These are phyloP conservation scores for Cryptus armator DNA, from an alignment of 2,888 invertebrate species.

Conservation along the genomic window DNA sequence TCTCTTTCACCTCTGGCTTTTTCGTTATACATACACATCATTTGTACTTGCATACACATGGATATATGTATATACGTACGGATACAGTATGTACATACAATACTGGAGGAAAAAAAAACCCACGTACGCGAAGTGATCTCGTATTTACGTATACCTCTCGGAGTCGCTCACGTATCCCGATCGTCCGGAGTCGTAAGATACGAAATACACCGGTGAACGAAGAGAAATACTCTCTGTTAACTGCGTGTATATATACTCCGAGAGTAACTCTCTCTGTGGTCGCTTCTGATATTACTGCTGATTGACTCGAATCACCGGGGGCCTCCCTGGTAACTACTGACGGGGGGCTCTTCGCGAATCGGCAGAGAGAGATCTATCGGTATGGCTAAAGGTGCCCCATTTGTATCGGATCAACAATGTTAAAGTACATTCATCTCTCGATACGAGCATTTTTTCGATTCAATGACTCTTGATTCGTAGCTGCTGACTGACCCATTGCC, in stretches of 20 bases:
- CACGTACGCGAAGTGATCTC: slow-evolving; percentile 45
- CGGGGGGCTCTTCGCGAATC: not conserved
- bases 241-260: not conserved
- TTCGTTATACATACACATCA: slow-evolving; percentile 12
- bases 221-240: slow-evolving; percentile 17
- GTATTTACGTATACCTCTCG: slow-evolving; percentile 40
- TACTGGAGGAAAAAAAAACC: slow-evolving; percentile 42
- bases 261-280: not conserved
- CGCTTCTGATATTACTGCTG: slow-evolving; percentile 36
- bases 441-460: slow-evolving; percentile 38
- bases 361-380: slow-evolving; percentile 20
- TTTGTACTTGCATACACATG: slow-evolving; percentile 27
- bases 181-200: slow-evolving; percentile 21
- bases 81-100: slow-evolving; percentile 25
- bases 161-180: slow-evolving; percentile 42
- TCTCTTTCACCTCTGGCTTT: too few species aligned
- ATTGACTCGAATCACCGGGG: slow-evolving; percentile 53
- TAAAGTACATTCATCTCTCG: slow-evolving; percentile 32
- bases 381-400: not conserved
- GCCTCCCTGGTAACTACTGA: slow-evolving; percentile 3
- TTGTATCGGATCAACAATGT: slow-evolving; percentile 26
- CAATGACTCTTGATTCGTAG: slow-evolving; percentile 12
- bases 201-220: slow-evolving; percentile 30
- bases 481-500: not conserved
- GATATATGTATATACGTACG: not conserved